Percentiles rank a stretch among this genome's conserved stretches.
Conservation (phyloP, 2,113 vertebrate species). For the Oryzias javanicus region DNA sequence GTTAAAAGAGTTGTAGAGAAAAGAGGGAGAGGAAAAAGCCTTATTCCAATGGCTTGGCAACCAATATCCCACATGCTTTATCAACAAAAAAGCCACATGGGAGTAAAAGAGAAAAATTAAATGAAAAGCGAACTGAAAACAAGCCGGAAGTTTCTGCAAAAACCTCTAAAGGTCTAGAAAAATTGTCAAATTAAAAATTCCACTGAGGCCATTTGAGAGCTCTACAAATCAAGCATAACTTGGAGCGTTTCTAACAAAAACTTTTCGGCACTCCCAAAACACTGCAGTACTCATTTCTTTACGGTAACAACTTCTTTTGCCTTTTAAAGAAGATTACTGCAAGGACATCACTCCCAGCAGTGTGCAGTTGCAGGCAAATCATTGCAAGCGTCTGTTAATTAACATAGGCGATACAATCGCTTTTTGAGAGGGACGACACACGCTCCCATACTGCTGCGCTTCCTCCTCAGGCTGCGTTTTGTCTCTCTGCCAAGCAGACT, state of each 20-base stretch:
- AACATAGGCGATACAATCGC: constrained; percentile 53
- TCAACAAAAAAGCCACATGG: too few species aligned
- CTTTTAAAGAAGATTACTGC: constrained; percentile 36
- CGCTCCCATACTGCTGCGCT: neutral
- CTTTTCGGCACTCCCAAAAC: neutral
- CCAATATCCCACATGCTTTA: too few species aligned
- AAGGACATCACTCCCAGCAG: constrained; percentile 50
- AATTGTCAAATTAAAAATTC: too few species aligned
- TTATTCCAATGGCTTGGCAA: too few species aligned
- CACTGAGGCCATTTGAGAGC: too few species aligned
- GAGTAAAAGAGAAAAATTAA: too few species aligned
- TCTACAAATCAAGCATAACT: too few species aligned
- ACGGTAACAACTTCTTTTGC: constrained; percentile 32
- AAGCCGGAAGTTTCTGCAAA: too few species aligned
- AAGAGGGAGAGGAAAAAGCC: too few species aligned
- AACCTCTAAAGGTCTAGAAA: too few species aligned
- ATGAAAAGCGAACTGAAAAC: too few species aligned
- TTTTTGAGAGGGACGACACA: constrained; percentile 27
- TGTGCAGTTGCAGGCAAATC: constrained; percentile 40
- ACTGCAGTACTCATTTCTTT: constrained; percentile 8
- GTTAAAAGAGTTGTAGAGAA: too few species aligned
- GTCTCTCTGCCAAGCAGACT: constrained; percentile 24
- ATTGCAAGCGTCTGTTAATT: constrained; percentile 44
- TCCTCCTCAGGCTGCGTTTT: constrained; percentile 15
- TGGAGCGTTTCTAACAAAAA: neutral